Percentiles rank a stretch among this genome's conserved stretches.
phyloP scores from a whole-genome alignment of 2,797 vertebrate species.

The Avahi laniger region DNA sequence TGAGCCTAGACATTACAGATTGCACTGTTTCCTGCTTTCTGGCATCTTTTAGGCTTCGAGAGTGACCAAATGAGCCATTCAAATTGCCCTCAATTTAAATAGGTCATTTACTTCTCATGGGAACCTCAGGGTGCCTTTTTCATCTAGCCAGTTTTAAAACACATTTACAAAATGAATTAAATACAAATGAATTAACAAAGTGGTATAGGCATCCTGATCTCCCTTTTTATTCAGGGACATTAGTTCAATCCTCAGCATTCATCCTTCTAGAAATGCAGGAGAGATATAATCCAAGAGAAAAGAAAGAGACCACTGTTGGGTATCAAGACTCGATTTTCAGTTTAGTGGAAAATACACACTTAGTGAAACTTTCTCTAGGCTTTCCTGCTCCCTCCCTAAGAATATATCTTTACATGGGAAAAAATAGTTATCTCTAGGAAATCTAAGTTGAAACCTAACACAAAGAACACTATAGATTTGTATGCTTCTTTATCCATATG shows the following conservation, averaged over 20 bases:
- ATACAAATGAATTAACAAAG: slow-evolving; percentile 21
- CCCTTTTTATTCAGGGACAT: not conserved
- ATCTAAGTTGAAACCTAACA: not conserved
- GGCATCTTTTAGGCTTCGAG: not conserved
- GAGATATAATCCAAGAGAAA: not conserved
- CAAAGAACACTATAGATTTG: not conserved
- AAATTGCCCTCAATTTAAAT: slow-evolving; percentile 1
- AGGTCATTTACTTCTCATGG: not conserved
- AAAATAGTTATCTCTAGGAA: not conserved
- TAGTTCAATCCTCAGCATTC: not conserved
- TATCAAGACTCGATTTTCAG: not conserved
- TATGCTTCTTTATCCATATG: not conserved
- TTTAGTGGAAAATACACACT: not conserved
- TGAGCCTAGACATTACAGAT: not conserved
- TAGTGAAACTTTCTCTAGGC: not conserved
- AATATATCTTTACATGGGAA: not conserved
- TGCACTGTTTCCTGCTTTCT: not conserved
- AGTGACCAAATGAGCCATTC: slow-evolving; percentile 1
- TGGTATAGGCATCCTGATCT: not conserved
- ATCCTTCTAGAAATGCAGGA: not conserved
- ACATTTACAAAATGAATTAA: slow-evolving; percentile 26
- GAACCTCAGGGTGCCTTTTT: not conserved
- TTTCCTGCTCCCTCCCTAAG: not conserved
- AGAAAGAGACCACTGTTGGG: not conserved
- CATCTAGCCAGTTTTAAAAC: not conserved